phyloP scores from a whole-genome alignment of 2,113 vertebrate genomes.

The Sakesphorus luctuosus region DNA sequence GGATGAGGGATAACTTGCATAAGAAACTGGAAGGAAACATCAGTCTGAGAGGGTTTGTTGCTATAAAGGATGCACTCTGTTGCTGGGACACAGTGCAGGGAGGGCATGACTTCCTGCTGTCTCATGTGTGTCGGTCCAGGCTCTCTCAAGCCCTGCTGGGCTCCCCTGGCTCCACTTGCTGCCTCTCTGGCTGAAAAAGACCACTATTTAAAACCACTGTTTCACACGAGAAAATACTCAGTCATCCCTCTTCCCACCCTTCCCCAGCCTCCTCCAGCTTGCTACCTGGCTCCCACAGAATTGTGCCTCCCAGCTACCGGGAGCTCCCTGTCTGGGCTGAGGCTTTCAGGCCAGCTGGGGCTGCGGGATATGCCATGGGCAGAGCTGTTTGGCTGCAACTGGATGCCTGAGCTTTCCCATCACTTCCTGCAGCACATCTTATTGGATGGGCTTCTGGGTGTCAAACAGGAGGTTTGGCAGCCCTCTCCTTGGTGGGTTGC shows the following conservation, averaged over 20 bases:
- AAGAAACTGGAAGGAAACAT: neutral
- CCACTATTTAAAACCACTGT: neutral
- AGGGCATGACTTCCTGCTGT: neutral
- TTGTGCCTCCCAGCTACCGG: neutral
- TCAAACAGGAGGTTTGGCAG: neutral
- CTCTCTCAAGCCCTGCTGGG: neutral
- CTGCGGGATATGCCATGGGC: fast-evolving
- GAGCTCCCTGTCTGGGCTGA: neutral
- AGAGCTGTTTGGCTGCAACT: fast-evolving
- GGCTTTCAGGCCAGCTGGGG: neutral
- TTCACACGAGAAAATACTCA: neutral
- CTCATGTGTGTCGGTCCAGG: too few relatives aligned
- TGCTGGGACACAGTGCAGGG: neutral
- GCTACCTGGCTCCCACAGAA: neutral
- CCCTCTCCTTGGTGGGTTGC: fast-evolving
- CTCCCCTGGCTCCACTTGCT: fast-evolving
- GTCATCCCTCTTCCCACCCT: neutral
- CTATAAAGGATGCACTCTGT: neutral
- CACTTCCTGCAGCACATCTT: neutral
- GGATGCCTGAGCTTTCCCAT: neutral
- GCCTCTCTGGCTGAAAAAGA: neutral
- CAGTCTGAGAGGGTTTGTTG: neutral
- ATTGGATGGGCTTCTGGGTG: neutral
- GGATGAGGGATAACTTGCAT: neutral
- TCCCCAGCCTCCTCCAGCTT: neutral